These are phyloP conservation scores for Puma concolor DNA, from an alignment of 2,113 vertebrate species.

Conservation along the genomic window DNA sequence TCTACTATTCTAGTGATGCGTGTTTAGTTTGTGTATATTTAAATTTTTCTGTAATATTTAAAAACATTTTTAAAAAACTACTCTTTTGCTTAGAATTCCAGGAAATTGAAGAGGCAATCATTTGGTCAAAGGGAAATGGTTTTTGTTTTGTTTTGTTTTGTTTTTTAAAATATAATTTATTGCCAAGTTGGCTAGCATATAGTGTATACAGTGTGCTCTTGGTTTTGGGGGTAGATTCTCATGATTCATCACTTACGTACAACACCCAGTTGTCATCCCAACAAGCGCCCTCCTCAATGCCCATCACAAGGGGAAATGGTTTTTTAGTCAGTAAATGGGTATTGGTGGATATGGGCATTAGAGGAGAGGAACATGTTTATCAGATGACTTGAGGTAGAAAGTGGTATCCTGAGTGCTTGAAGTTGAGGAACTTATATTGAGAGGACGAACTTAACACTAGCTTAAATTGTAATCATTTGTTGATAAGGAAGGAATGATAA, in stretches of 20 bases:
- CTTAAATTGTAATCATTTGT: neutral
- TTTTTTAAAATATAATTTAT: too few relatives aligned
- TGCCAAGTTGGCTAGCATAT: too few relatives aligned
- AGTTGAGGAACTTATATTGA: neutral
- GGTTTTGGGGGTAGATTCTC: too few relatives aligned
- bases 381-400: neutral
- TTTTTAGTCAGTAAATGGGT: neutral
- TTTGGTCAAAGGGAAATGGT: neutral
- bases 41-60: neutral
- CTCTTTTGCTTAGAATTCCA: neutral
- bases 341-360: neutral
- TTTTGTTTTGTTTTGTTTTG: neutral
- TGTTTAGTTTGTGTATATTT: neutral
- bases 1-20: neutral
- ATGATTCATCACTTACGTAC: too few relatives aligned
- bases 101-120: neutral
- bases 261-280: too few relatives aligned
- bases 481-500: conserved; percentile 17
- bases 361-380: neutral
- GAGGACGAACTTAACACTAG: neutral
- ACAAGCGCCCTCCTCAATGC: too few relatives aligned
- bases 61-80: neutral
- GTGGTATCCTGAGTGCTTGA: neutral
- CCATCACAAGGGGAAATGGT: too few relatives aligned
- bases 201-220: too few relatives aligned